Percentiles rank a stretch among this genome's conserved stretches.
phyloP scores from a whole-genome alignment of 2,113 vertebrate species.

The Boulengeromyrus knoepffleri region DNA sequence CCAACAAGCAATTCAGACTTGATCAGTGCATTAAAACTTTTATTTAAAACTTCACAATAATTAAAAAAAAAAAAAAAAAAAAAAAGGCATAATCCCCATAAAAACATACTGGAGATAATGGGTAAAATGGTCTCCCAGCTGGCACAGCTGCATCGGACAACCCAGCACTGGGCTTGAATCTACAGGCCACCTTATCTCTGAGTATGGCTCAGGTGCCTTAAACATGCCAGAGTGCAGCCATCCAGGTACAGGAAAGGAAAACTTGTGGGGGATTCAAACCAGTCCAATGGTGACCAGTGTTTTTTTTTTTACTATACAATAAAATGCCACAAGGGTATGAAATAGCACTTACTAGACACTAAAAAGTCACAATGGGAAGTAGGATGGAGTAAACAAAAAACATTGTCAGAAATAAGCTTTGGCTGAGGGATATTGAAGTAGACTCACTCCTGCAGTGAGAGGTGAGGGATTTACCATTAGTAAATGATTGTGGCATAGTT shows the following conservation, averaged over 20 bases:
- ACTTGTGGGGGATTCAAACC: background rate
- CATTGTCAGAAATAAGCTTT: background rate
- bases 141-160: background rate
- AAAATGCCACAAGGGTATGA: background rate
- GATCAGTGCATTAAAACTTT: background rate
- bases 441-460: background rate
- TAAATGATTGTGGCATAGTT: constrained; percentile 3
- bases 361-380: background rate
- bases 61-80: constrained; percentile 6
- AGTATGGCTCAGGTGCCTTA: background rate
- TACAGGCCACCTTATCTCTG: background rate
- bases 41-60: background rate
- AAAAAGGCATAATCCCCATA: constrained; percentile 21
- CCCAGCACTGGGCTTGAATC: background rate
- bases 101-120: background rate
- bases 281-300: background rate
- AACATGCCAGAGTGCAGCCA: background rate
- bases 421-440: background rate
- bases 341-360: constrained; percentile 3
- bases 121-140: background rate
- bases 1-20: background rate
- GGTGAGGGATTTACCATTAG: background rate
- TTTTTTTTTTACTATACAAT: background rate
- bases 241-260: background rate
- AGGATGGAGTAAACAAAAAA: background rate